A percentile compares a stretch with the other conserved stretches of the same genome.
Conservation (phyloP, 2,888 invertebrate genomes). For the Drosophila sordidula region DNA sequence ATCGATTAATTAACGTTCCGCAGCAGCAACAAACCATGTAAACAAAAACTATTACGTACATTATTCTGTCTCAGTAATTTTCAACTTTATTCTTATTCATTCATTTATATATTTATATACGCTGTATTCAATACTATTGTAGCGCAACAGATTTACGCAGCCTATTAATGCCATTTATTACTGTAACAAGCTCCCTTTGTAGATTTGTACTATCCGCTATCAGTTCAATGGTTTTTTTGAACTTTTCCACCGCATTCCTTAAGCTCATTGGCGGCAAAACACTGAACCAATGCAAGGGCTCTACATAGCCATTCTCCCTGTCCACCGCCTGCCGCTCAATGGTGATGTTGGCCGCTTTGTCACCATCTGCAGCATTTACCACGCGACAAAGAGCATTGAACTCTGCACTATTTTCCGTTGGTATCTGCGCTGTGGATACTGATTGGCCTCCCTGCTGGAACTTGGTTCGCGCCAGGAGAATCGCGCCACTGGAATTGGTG, state of each 20-base stretch:
- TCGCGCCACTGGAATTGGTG: slow-evolving; percentile 87
- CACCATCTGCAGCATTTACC: slow-evolving; percentile 83
- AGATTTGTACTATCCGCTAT: slow-evolving; percentile 89
- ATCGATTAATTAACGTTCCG: slow-evolving; percentile 16
- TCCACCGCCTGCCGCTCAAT: slow-evolving; percentile 83
- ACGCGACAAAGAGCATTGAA: slow-evolving; percentile 85
- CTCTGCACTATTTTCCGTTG: slow-evolving; percentile 87
- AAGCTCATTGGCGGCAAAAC: slow-evolving; percentile 92
- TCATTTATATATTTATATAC: neutral
- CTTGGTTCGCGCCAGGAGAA: slow-evolving; percentile 89
- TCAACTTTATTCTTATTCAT: slow-evolving; percentile 50
- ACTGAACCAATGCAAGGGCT: slow-evolving; percentile 95
- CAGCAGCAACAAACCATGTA: neutral
- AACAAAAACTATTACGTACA: neutral
- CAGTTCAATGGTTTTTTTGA: slow-evolving; percentile 89
- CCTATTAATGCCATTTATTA: slow-evolving; percentile 65
- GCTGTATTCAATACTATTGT: slow-evolving; percentile 10
- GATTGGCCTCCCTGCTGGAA: slow-evolving; percentile 92
- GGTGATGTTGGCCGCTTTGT: slow-evolving; percentile 75
- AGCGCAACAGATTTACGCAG: slow-evolving; percentile 33
- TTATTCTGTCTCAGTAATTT: neutral
- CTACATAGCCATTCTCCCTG: slow-evolving; percentile 83
- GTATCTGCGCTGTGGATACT: slow-evolving; percentile 89
- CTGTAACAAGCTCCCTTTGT: slow-evolving; percentile 87
- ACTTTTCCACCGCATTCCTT: slow-evolving; percentile 90